phyloP scores from a whole-genome alignment of 2,797 vertebrate species.

The Lateolabrax maculatus region DNA sequence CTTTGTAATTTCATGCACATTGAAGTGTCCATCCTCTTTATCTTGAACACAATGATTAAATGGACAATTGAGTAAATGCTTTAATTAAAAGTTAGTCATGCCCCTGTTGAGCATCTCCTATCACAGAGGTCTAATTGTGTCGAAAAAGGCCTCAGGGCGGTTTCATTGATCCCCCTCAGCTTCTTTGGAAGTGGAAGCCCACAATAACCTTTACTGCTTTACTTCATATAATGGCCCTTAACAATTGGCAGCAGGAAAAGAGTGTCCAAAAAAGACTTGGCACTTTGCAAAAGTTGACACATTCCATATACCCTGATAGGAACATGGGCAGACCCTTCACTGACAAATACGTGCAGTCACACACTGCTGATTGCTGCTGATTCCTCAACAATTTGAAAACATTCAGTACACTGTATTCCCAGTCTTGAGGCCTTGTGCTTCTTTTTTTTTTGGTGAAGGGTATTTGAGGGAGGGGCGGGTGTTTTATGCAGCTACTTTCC shows the following conservation, averaged over 20 bases:
- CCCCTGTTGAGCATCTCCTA: not conserved
- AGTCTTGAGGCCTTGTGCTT: not conserved
- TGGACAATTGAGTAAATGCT: conserved; percentile 41
- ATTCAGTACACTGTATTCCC: not conserved
- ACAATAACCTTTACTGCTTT: conserved; percentile 20
- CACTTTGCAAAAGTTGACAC: conserved; percentile 5
- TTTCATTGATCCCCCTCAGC: conserved; percentile 41
- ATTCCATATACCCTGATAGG: not conserved
- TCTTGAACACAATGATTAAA: conserved; percentile 36
- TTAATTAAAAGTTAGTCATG: conserved; percentile 59
- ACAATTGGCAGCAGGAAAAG: not conserved
- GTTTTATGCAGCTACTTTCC: conserved; percentile 72
- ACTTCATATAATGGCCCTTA: conserved; percentile 1
- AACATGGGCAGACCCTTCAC: not conserved
- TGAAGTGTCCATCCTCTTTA: conserved; percentile 13
- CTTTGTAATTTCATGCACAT: conserved; percentile 40
- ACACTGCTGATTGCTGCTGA: not conserved
- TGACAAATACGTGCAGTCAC: not conserved
- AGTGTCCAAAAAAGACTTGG: conserved; percentile 4
- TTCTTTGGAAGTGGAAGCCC: conserved; percentile 25
- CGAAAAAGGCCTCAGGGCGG: conserved; percentile 23
- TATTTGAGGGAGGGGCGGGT: conserved; percentile 39
- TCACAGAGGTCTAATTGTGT: conserved; percentile 49
- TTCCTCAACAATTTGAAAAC: conserved; percentile 1
- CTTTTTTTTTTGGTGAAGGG: not conserved